Evolutionary conservation across 2,113 vertebrate genomes (phyloP).

Genomic region (human (Homo sapiens)): DNA sequence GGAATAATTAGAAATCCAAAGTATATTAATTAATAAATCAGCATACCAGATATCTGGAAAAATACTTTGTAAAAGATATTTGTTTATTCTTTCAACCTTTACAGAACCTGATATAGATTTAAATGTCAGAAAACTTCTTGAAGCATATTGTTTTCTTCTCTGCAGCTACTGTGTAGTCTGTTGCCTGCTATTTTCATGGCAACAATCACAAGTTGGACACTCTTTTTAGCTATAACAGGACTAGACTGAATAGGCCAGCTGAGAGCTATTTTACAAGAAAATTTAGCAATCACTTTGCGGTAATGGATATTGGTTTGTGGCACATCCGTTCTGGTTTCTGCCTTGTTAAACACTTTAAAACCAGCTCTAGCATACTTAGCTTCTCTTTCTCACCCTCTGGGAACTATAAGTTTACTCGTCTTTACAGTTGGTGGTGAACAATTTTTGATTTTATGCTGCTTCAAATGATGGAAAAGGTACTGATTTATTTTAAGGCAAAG

Average conservation of each 20-base stretch:
- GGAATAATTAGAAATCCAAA: background rate
- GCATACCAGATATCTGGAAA: background rate
- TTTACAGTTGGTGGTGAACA: constrained; percentile 24
- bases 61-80: background rate
- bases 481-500: background rate
- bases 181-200: constrained; percentile 46
- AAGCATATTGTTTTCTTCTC: constrained; percentile 48
- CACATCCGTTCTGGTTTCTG: constrained; percentile 81
- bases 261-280: constrained; percentile 70
- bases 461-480: background rate
- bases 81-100: background rate
- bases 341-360: constrained; percentile 78
- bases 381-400: constrained; percentile 49
- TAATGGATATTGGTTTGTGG: constrained; percentile 77
- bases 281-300: constrained; percentile 69
- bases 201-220: constrained; percentile 56
- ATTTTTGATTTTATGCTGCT: background rate
- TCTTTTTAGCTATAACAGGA: constrained; percentile 47
- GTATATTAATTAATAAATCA: background rate
- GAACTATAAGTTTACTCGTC: background rate
- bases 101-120: background rate
- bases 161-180: constrained; percentile 43
- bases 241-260: constrained; percentile 62
- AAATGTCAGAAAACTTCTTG: constrained; percentile 38
- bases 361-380: constrained; percentile 18